These are phyloP conservation scores for Tuta absoluta DNA, from an alignment of 2,888 invertebrate genomes.

Conservation along the genomic window DNA sequence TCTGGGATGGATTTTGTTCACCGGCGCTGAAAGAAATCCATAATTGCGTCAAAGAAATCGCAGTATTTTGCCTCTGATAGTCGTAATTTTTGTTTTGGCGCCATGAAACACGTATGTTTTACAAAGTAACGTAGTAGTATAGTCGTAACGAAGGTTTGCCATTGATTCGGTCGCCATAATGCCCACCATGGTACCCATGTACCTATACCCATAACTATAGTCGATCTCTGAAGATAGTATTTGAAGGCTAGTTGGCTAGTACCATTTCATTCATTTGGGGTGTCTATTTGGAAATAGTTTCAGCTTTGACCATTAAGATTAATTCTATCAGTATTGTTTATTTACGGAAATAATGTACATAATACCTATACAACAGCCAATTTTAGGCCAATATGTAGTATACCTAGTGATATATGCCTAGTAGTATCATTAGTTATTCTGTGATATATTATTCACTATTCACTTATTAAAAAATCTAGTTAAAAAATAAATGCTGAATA, in stretches of 20 bases:
- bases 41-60: constrained; percentile 8
- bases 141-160: not conserved
- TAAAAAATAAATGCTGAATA: too few species aligned
- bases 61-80: constrained; percentile 2
- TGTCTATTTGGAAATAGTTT: not conserved
- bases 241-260: not conserved
- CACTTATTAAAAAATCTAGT: too few species aligned
- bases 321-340: not conserved
- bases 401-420: too few species aligned
- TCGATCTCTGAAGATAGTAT: not conserved
- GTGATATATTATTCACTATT: too few species aligned
- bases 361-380: too few species aligned
- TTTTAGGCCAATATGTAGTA: too few species aligned
- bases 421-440: too few species aligned
- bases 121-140: constrained; percentile 2
- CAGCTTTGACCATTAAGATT: not conserved
- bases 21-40: constrained; percentile 55
- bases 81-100: constrained; percentile 18
- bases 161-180: constrained; percentile 29
- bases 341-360: not conserved
- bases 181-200: constrained; percentile 24
- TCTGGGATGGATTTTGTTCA: constrained; percentile 74
- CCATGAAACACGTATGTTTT: constrained; percentile 7
- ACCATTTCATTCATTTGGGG: not conserved
- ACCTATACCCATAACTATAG: constrained; percentile 15